These are phyloP conservation scores for Venustaconcha ellipsiformis DNA, from an alignment of 1,140 invertebrate genomes.

Conservation along the genomic window DNA sequence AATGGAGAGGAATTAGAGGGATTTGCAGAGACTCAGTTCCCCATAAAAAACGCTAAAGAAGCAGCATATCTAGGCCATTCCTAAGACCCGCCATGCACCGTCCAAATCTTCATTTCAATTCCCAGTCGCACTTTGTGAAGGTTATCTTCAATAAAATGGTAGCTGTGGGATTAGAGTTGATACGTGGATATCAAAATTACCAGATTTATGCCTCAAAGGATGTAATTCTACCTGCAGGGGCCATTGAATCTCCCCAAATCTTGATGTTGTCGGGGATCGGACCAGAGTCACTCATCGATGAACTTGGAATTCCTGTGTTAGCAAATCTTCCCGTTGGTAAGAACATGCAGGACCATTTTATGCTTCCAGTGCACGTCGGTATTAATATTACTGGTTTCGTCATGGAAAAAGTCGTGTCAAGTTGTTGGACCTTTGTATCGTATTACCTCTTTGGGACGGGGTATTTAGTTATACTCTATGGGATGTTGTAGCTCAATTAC, in stretches of 20 bases:
- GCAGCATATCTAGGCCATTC: conserved; percentile 50
- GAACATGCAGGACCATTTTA: conserved; percentile 83
- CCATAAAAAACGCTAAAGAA: conserved; percentile 36
- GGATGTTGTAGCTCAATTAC: conserved; percentile 6
- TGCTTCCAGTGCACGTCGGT: conserved; percentile 26
- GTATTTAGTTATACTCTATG: conserved; percentile 18
- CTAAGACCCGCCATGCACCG: conserved; percentile 39
- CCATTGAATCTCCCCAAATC: conserved; percentile 74
- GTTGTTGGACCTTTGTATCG: conserved; percentile 25
- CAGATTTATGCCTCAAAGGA: conserved; percentile 75
- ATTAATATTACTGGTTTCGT: conserved; percentile 34
- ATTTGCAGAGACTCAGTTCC: conserved; percentile 41
- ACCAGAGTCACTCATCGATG: conserved; percentile 67
- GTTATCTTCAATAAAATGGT: conserved; percentile 16
- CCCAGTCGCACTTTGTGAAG: too few species aligned
- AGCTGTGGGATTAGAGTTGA: conserved; percentile 51
- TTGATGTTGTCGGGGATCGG: conserved; percentile 75
- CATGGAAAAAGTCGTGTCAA: conserved; percentile 25
- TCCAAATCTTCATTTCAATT: too few species aligned
- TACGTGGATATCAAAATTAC: conserved; percentile 63
- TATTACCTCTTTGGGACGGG: conserved; percentile 46
- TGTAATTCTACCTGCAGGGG: conserved; percentile 72
- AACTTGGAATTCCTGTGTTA: conserved; percentile 44
- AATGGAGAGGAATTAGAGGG: conserved; percentile 41
- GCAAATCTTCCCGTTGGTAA: conserved; percentile 83